Base-by-base conservation (phyloP, 2,113 vertebrate genomes). In the Hypanus sabinus region DNA sequence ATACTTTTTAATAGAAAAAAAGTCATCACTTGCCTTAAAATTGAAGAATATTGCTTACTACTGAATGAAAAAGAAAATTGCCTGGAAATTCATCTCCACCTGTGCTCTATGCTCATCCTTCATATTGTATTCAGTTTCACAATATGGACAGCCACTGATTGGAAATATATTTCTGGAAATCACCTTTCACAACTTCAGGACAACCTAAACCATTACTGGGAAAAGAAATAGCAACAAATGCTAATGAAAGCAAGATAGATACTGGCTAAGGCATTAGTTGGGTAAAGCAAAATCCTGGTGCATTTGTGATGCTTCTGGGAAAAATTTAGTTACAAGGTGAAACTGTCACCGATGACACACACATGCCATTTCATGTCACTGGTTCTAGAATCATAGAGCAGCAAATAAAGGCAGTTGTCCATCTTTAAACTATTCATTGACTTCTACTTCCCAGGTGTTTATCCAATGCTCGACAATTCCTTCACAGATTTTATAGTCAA, bases 211-310 rank as follows among this genome's bases (percentile, higher is more conserved):
- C 71, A 24, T 22, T 73, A 20, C 27, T 62, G 60, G 9, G 57
- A 8, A 57, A 87, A 87, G 57, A 10, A 60, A 87, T 38, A 11
- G 14, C n/a, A 60, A 88, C 24, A 94, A 81, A 94, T 85, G 70
- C 83, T 94, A 46, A 94, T 90, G 88, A 93, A 93, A 85, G 33
- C 76, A 94, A 57, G 94, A 36, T 38, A 88, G 77, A 94, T 18
- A 18, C 75, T 46, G 70, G 70, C 36, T 46, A 60, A 46, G 81
- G 75, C 57, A 57, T 91, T 87, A 65, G 65, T 88, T 65, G 57
- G 30, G n/a, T 65, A n/a, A 65, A 65, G 57, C 62, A n/a, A 60
- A 33, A 60, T 9, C 18, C 30, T 62, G 5, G 85, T 65, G 60
- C 30, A 88, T 88, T 20, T 14, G 14, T 12, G 33, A 60, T n/a